Conservation (phyloP, 2,113 vertebrate species). For the Nycticebus coucang region DNA sequence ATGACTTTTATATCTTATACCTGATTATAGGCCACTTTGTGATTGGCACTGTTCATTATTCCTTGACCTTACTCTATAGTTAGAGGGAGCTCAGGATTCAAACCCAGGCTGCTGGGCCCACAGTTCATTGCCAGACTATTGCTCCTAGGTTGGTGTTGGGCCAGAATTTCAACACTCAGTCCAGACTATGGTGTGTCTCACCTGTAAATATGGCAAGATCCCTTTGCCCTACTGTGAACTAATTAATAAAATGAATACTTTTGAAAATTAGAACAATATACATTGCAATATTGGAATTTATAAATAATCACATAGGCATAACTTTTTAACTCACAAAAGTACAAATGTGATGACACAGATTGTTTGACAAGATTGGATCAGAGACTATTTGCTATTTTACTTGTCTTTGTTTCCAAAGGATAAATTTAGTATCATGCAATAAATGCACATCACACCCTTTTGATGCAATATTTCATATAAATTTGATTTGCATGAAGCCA, state of each 20-base stretch:
- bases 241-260: neutral
- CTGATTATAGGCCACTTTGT: neutral
- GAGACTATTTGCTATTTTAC: neutral
- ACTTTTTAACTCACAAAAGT: neutral
- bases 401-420: conserved; percentile 20
- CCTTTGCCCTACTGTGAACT: neutral
- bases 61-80: neutral
- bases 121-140: neutral
- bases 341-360: neutral
- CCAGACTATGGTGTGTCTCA: neutral
- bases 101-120: neutral
- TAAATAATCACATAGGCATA: conserved; percentile 4
- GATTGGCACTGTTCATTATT: neutral
- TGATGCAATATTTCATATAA: conserved; percentile 36
- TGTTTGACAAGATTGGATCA: neutral
- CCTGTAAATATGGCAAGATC: neutral
- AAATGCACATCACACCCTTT: neutral
- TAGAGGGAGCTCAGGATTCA: neutral
- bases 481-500: conserved; percentile 46
- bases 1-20: accelerated
- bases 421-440: conserved; percentile 35
- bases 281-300: neutral
- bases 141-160: neutral
- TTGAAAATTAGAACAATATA: neutral
- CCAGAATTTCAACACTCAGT: neutral